Evolutionary conservation across 2,888 invertebrate genomes (phyloP), one percentile per base, ranked within the genome.

Genomic region (Oscheius onirici): DNA sequence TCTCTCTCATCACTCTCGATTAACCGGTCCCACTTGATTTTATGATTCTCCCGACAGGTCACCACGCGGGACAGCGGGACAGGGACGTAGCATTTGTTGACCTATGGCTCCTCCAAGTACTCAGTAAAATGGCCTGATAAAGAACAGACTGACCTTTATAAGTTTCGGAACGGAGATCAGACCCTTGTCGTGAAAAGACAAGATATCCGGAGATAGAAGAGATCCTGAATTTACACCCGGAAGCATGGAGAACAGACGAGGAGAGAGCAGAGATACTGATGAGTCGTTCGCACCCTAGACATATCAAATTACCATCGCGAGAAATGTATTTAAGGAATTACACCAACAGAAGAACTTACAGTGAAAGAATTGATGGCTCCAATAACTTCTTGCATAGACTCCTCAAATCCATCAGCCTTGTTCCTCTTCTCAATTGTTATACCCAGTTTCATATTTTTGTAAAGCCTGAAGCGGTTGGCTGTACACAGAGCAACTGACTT

Each of bases 41-140:
- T 55, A 55, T 55, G 22, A 26, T 8, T 28, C 26, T 55, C 55
- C 55, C 55, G 55, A 26, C 26, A 52, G 55, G 55, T 55, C 55
- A 28, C 55, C 55, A 55, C 28, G 55, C 55, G 28, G 55, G 51
- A 20, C 51, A 51, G 20, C 15, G 10, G 10, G 24, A 3, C 34
- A n/a, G n/a, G n/a, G n/a, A n/a, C 34, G 34, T 34, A 34, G 34
- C 34, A 34, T 34, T 3, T 34, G 34, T 34, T 34, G 34, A 34
- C 34, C n/a, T n/a, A n/a, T n/a, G n/a, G n/a, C n/a, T n/a, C n/a
- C n/a, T n/a, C n/a, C n/a, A n/a, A n/a, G n/a, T n/a, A n/a, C n/a
- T n/a, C n/a, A n/a, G n/a, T n/a, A n/a, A n/a, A n/a, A n/a, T n/a
- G n/a, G 34, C 34, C 3, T 34, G 34, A 34, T 6, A 6, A 6